A percentile compares a stretch with the other conserved stretches of the same genome.
Conservation (phyloP, 37 sponge, comb jelly and placozoan species). For the Mnemiopsis leidyi region DNA sequence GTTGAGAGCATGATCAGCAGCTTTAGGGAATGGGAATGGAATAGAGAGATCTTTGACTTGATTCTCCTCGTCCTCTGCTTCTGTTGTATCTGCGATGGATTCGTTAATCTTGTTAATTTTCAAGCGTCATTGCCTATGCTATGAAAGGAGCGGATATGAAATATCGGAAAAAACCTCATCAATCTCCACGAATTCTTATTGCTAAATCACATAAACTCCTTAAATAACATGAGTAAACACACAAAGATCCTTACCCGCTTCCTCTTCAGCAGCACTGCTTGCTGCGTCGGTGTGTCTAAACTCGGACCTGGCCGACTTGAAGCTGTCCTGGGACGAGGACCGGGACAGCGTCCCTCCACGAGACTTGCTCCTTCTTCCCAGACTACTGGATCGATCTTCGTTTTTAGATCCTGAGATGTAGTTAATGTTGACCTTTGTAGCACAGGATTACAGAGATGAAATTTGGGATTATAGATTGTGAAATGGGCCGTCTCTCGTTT, state of each 20-base stretch:
- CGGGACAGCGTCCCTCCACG: not conserved
- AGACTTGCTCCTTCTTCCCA: not conserved
- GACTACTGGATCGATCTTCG: not conserved
- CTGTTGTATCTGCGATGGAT: not conserved
- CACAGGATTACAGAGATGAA: not conserved
- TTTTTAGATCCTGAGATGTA: not conserved
- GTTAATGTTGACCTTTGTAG: too few species aligned
- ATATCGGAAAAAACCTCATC: too few species aligned
- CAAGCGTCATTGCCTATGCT: too few species aligned
- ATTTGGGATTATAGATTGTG: not conserved
- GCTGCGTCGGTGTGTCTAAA: not conserved
- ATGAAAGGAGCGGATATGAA: too few species aligned
- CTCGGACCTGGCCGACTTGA: not conserved
- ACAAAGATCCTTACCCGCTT: not conserved
- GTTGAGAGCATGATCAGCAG: not conserved
- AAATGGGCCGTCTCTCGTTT: too few species aligned
- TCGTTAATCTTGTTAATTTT: too few species aligned
- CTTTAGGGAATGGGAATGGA: constrained; percentile 22
- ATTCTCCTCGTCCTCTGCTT: not conserved
- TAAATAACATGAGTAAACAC: too few species aligned
- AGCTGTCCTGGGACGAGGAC: constrained; percentile 51
- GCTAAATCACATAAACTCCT: not conserved
- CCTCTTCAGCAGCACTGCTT: not conserved
- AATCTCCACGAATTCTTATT: too few species aligned
- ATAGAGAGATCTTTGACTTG: constrained; percentile 19